A percentile compares a stretch with the other conserved stretches of the same genome.
phyloP scores from a whole-genome alignment of 2,797 vertebrate genomes.

The Tapera naevia region DNA sequence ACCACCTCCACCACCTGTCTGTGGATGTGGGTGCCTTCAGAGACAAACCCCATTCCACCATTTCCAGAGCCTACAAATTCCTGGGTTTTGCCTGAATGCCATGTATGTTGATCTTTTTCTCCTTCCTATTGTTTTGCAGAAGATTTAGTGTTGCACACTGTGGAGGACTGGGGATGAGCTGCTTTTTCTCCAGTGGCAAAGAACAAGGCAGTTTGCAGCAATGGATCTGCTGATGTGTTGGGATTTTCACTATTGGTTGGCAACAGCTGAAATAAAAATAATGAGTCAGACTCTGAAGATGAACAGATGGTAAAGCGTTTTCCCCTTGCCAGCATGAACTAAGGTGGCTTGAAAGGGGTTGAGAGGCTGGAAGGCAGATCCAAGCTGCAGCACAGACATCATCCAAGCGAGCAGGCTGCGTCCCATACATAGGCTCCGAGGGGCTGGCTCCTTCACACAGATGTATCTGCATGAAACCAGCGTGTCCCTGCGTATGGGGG shows the following conservation, averaged over 20 bases:
- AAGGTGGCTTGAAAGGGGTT: background rate
- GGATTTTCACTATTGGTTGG: constrained; percentile 25
- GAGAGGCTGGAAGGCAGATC: background rate
- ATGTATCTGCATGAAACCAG: background rate
- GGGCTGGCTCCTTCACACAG: accelerated
- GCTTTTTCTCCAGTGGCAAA: background rate
- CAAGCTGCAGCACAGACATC: background rate
- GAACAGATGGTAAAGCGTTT: constrained; percentile 42
- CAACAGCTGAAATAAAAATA: constrained; percentile 58
- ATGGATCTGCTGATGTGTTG: background rate
- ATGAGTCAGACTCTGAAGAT: constrained; percentile 42
- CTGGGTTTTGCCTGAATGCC: background rate
- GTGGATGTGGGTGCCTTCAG: background rate
- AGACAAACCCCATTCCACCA: background rate
- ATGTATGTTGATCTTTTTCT: background rate
- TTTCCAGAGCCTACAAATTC: background rate
- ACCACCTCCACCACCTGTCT: background rate
- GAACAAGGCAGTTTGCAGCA: background rate
- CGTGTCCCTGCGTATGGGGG: accelerated
- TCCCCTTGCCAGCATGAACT: background rate
- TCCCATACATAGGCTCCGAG: accelerated
- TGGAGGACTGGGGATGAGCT: background rate
- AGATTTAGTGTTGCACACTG: accelerated
- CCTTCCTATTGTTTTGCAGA: background rate
- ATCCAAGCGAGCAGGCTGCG: background rate